Conservation (phyloP, 2,113 vertebrate species). For the Athene noctua region DNA sequence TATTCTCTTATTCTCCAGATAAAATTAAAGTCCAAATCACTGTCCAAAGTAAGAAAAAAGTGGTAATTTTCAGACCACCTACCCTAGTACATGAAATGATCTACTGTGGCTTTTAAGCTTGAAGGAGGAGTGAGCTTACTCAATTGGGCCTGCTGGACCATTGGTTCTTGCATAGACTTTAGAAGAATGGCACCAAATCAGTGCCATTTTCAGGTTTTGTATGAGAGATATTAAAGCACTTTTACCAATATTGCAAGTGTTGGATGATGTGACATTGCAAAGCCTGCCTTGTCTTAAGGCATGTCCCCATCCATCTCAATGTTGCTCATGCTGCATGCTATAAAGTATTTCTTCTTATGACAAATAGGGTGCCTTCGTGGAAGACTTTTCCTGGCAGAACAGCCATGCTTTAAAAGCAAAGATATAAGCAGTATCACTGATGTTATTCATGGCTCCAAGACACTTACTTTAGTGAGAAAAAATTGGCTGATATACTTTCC, state of each 20-base stretch:
- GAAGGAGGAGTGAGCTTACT: background rate
- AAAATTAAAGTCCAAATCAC: background rate
- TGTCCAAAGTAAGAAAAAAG: background rate
- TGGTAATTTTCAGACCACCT: background rate
- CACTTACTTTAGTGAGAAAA: background rate
- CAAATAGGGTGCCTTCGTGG: background rate
- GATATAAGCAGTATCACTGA: background rate
- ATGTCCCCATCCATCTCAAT: accelerated
- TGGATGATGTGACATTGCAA: background rate
- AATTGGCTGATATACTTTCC: background rate
- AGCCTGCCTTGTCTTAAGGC: background rate
- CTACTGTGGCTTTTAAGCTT: background rate
- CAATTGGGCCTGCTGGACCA: background rate
- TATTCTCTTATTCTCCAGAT: background rate
- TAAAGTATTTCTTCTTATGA: background rate
- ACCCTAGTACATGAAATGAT: background rate
- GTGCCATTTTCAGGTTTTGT: background rate
- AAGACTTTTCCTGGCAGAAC: background rate
- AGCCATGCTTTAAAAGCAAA: background rate
- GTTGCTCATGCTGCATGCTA: background rate
- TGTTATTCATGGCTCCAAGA: background rate
- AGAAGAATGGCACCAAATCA: background rate
- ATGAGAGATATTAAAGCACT: background rate
- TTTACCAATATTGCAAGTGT: background rate
- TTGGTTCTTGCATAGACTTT: background rate